Percentiles rank a stretch among this genome's conserved stretches.
phyloP scores from a whole-genome alignment of 2,888 invertebrate genomes.

The Yponomeuta malinellus region DNA sequence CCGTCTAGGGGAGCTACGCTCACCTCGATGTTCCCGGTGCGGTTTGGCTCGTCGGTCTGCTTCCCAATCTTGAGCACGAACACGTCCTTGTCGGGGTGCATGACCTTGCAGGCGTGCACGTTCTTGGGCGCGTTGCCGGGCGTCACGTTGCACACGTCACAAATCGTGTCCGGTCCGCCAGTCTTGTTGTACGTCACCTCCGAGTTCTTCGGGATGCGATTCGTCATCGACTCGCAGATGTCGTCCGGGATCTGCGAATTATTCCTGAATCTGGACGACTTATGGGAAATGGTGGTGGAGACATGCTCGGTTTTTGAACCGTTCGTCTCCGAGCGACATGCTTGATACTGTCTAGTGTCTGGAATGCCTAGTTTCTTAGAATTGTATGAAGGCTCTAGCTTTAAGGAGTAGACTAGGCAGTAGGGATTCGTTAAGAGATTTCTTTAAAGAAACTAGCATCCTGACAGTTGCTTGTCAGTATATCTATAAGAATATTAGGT shows the following conservation, averaged over 20 bases:
- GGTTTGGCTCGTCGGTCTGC: slow-evolving; percentile 75
- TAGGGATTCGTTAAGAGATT: no score
- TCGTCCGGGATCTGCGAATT: slow-evolving; percentile 57
- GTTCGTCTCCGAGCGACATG: no score
- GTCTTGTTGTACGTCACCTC: slow-evolving; percentile 50
- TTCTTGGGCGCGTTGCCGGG: slow-evolving; percentile 70
- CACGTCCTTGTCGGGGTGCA: slow-evolving; percentile 82
- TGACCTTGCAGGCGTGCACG: slow-evolving; percentile 72
- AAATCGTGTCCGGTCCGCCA: slow-evolving; percentile 44
- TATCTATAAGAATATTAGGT: no score
- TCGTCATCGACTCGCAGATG: slow-evolving; percentile 55
- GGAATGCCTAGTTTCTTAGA: no score
- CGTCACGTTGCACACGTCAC: slow-evolving; percentile 62
- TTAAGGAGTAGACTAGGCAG: no score
- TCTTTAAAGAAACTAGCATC: no score
- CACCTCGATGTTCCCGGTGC: slow-evolving; percentile 81
- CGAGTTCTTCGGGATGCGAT: slow-evolving; percentile 52
- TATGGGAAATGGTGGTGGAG: neutral
- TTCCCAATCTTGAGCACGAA: slow-evolving; percentile 85
- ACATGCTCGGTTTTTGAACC: neutral
- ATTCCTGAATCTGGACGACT: neutral
- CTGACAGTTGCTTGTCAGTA: no score
- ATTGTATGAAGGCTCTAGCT: no score
- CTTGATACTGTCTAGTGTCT: no score
- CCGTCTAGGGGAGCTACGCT: neutral